Base-by-base conservation (phyloP, 2,797 vertebrate genomes). In the Sternarchorhynchus goeldii region DNA sequence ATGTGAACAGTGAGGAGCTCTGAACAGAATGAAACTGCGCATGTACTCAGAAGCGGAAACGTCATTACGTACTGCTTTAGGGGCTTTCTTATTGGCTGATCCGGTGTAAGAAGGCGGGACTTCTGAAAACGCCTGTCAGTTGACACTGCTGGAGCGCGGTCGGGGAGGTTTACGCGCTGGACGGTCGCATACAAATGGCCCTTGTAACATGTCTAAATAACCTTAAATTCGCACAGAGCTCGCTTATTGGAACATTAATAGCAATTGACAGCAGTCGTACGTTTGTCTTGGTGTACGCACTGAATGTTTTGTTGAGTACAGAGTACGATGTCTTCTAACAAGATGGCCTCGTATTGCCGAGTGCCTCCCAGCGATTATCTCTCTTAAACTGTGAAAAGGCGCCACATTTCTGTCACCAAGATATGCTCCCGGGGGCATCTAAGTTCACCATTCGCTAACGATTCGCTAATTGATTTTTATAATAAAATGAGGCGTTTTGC, bases 1-100 rank as follows among this genome's bases (percentile, higher is more conserved):
- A 86, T 83, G 83, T 83, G 83, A 84, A 85, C 85, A 62, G 75
- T 81, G 80, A 85, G 83, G 83, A 83, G 85, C 81, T 82, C 82
- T 76, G 50, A 72, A 75, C 58, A 80, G 81, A 86, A 85, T 80
- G 83, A 85, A 71, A 86, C 17, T 85, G 83, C 85, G 85, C 85
- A 72, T 83, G 85, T 79, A 80, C 79, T 56, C 8, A 56, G 32
- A 12, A 66, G 74, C 58, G 62, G 36, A 39, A 62, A 81, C 83
- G 85, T 86, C 77, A 86, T 71, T 32, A 74, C 83, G 81, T 58
- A 71, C 5, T 5, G 17, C 6, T 8, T 31, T 66, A 31, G 2
- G 3, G 6, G n/a, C 18, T 4, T 14, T 2, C 2, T 10, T 62
- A 85, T 85, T 86, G 79, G 83, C 36, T n/a, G 16, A 4, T 18